Evolutionary conservation across 92 coral and sea anemone species (phyloP).

Genomic region (Porites divaricata): DNA sequence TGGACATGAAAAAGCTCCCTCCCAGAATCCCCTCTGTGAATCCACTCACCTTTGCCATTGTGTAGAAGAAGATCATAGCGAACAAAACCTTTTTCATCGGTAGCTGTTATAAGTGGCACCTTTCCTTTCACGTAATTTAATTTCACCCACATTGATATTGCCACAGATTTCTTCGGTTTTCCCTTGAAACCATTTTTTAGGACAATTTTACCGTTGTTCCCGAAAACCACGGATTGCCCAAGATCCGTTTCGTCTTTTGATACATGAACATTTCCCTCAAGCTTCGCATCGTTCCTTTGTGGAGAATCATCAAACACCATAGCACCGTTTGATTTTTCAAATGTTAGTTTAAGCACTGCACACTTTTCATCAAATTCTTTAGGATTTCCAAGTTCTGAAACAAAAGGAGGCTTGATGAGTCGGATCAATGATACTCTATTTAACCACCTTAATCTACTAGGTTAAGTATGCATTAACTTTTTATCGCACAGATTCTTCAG

Average conservation of each 20-base stretch:
- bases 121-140: conserved; percentile 54
- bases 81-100: conserved; percentile 52
- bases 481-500: no score
- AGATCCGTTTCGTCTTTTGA: conserved; percentile 56
- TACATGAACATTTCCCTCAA: conserved; percentile 71
- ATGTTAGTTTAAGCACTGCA: conserved; percentile 73
- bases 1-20: conserved; percentile 77
- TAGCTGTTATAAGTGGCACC: conserved; percentile 73
- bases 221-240: conserved; percentile 70
- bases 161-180: conserved; percentile 83
- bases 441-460: no score
- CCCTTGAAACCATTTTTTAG: conserved; percentile 73
- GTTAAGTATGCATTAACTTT: no score
- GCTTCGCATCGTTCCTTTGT: conserved; percentile 72
- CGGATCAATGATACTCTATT: background rate
- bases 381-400: conserved; percentile 75
- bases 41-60: conserved; percentile 79
- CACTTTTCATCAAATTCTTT: conserved; percentile 71
- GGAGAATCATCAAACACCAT: conserved; percentile 72
- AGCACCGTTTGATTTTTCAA: conserved; percentile 68
- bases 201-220: conserved; percentile 70
- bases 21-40: conserved; percentile 76
- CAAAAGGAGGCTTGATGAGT: background rate
- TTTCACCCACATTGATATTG: conserved; percentile 84
- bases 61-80: conserved; percentile 71